phyloP scores from a whole-genome alignment of 2,797 vertebrate species.

The Eulemur rubriventer region DNA sequence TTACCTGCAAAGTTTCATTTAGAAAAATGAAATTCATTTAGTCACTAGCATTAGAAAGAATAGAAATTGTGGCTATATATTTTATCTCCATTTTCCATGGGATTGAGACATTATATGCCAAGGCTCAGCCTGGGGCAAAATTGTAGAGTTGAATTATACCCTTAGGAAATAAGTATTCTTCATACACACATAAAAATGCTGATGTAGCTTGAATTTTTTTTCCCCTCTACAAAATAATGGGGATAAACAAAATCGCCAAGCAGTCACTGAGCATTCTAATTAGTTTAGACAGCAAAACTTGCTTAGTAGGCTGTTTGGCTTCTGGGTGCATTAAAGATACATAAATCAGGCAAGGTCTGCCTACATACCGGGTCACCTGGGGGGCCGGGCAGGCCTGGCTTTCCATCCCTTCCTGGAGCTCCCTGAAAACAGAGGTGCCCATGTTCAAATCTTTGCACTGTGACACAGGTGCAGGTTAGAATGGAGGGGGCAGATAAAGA shows the following conservation, averaged over 20 bases:
- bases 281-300: slow-evolving; percentile 55
- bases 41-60: slow-evolving; percentile 41
- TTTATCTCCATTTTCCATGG: slow-evolving; percentile 53
- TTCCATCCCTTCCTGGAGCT: slow-evolving; percentile 92
- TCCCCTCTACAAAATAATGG: slow-evolving; percentile 60
- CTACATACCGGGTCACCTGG: slow-evolving; percentile 96
- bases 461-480: not conserved
- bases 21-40: slow-evolving; percentile 64
- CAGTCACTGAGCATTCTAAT: slow-evolving; percentile 68
- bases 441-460: slow-evolving; percentile 43
- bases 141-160: slow-evolving; percentile 55
- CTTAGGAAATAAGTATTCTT: slow-evolving; percentile 68
- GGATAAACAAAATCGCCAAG: slow-evolving; percentile 60
- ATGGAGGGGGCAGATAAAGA: not conserved
- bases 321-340: slow-evolving; percentile 54
- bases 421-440: slow-evolving; percentile 89
- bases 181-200: slow-evolving; percentile 27
- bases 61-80: slow-evolving; percentile 46
- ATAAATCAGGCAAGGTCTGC: slow-evolving; percentile 51
- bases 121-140: slow-evolving; percentile 42
- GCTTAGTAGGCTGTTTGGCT: slow-evolving; percentile 30
- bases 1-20: slow-evolving; percentile 49
- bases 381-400: slow-evolving; percentile 93
- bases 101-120: slow-evolving; percentile 55
- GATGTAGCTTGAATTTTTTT: slow-evolving; percentile 53